A percentile compares a stretch with the other conserved stretches of the same genome.
Evolutionary conservation across 35 echinoderm and acorn worm genomes (phyloP).

Genomic region (Apostichopus parvimensis): DNA sequence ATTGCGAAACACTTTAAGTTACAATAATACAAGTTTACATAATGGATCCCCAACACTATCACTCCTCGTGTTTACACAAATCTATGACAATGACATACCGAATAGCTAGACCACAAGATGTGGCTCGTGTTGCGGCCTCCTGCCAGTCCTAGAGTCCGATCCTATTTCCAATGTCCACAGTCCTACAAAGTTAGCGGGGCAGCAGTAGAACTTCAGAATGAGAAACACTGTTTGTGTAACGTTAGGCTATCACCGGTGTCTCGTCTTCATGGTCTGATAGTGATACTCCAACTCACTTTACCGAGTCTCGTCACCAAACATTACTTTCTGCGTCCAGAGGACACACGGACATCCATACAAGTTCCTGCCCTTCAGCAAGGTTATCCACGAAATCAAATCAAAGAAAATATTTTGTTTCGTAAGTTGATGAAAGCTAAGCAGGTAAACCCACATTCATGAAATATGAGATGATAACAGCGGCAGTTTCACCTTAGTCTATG

Average conservation of each 20-base stretch:
- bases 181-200: background rate
- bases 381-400: background rate
- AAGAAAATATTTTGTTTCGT: background rate
- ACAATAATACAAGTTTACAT: background rate
- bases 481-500: too few relatives aligned
- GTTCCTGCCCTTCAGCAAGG: background rate
- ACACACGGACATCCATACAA: background rate
- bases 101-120: background rate
- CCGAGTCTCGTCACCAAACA: background rate
- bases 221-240: background rate
- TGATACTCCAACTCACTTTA: background rate
- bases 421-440: background rate
- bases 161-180: background rate
- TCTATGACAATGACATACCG: background rate
- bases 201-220: background rate
- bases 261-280: background rate
- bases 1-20: background rate
- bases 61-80: background rate
- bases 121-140: background rate
- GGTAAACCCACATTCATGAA: slow-evolving; percentile 3
- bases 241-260: slow-evolving; percentile 1
- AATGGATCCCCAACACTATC: background rate
- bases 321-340: background rate
- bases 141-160: too few relatives aligned
- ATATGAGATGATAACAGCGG: background rate